Conservation (phyloP, 1,140 invertebrate genomes). For the Nylanderia fulva region DNA sequence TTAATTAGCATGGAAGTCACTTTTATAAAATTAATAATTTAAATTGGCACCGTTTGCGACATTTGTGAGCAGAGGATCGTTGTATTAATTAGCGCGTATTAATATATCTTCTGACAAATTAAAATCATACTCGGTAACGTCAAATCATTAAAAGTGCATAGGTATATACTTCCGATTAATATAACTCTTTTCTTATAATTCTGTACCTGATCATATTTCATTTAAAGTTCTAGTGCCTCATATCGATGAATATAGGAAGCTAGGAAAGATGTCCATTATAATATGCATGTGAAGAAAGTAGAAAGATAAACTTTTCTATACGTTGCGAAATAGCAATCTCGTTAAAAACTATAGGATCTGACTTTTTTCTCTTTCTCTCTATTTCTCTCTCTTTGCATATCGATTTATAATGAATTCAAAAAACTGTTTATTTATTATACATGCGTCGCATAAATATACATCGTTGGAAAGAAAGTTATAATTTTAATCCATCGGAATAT, state of each 20-base stretch:
- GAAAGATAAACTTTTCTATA: slow-evolving; percentile 35
- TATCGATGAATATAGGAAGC: not conserved
- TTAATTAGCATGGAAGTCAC: slow-evolving; percentile 29
- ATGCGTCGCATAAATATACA: slow-evolving; percentile 13
- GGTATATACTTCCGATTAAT: not conserved
- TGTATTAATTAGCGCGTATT: slow-evolving; percentile 26
- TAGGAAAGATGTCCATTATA: not conserved
- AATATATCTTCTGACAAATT: not conserved
- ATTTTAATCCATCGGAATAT: slow-evolving; percentile 36
- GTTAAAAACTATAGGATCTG: slow-evolving; percentile 39
- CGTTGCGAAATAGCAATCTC: slow-evolving; percentile 36
- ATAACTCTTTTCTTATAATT: not conserved
- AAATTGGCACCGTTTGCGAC: slow-evolving; percentile 15
- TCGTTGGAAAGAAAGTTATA: slow-evolving; percentile 37
- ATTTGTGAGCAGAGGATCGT: slow-evolving; percentile 1
- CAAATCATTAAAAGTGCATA: not conserved
- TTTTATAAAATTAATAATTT: slow-evolving; percentile 19
- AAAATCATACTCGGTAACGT: not conserved
- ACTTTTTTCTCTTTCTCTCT: not conserved
- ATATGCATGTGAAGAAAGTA: not conserved
- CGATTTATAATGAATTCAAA: slow-evolving; percentile 16
- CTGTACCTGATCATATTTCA: not conserved
- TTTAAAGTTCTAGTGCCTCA: not conserved
- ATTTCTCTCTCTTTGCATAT: not conserved
- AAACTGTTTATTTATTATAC: slow-evolving; percentile 36